Percentiles rank a stretch among this genome's conserved stretches.
Conservation (phyloP, 2,797 vertebrate genomes). For the Pseudochirops cupreus region DNA sequence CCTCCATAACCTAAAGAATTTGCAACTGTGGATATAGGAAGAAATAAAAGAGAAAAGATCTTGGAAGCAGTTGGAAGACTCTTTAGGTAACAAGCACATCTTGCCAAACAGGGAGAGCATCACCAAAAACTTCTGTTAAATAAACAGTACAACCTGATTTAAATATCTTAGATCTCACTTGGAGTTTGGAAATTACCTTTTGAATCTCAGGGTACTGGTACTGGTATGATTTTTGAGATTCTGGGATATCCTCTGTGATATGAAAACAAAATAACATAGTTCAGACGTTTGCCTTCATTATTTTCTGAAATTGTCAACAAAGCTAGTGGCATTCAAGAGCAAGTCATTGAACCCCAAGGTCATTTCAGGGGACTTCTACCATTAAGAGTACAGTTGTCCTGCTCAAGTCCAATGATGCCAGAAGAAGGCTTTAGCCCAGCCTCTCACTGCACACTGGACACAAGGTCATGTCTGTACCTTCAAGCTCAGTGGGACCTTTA, state of each 20-base stretch:
- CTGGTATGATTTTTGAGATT: neutral
- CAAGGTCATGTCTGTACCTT: neutral
- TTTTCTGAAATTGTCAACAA: neutral
- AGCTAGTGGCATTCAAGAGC: neutral
- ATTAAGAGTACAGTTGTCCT: neutral
- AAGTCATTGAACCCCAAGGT: neutral
- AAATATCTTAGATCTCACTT: conserved; percentile 71
- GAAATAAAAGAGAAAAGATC: neutral
- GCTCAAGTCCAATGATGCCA: neutral
- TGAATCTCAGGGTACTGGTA: neutral
- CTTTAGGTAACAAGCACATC: neutral
- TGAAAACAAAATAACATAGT: conserved; percentile 42
- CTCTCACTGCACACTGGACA: neutral
- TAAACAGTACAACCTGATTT: neutral
- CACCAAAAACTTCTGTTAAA: neutral
- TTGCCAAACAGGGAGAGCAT: neutral
- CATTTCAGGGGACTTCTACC: neutral
- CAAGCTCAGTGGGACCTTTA: neutral
- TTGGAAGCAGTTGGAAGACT: neutral
- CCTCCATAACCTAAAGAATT: neutral
- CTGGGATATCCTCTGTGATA: conserved; percentile 65
- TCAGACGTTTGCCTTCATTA: neutral
- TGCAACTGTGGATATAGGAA: neutral
- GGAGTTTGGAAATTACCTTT: conserved; percentile 43
- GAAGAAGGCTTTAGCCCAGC: neutral